Evolutionary conservation across 1,140 invertebrate species (phyloP).

Genomic region (Sesamia nonagrioides): DNA sequence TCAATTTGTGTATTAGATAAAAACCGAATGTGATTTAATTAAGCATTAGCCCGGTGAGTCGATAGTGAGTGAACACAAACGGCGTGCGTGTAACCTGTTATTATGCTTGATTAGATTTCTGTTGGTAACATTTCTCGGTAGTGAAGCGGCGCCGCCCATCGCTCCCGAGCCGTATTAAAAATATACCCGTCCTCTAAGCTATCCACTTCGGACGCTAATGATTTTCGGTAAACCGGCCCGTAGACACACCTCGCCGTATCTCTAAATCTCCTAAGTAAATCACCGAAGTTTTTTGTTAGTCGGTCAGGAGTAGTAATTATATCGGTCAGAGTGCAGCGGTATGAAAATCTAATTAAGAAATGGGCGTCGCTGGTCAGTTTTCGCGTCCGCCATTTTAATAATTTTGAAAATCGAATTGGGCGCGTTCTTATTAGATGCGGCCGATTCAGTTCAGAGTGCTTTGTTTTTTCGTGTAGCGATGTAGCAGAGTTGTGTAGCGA

Average conservation of each 20-base stretch:
- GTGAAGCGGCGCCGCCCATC: slow-evolving; percentile 83
- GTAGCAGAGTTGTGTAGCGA: slow-evolving; percentile 56
- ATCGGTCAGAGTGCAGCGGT: slow-evolving; percentile 85
- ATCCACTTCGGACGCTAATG: slow-evolving; percentile 84
- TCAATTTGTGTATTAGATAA: slow-evolving; percentile 67
- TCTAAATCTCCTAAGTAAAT: slow-evolving; percentile 85
- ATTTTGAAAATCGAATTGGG: slow-evolving; percentile 65
- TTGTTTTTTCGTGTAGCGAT: slow-evolving; percentile 51
- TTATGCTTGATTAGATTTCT: slow-evolving; percentile 87
- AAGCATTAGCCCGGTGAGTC: slow-evolving; percentile 80
- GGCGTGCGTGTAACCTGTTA: slow-evolving; percentile 85
- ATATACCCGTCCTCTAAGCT: slow-evolving; percentile 83
- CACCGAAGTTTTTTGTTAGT: slow-evolving; percentile 79
- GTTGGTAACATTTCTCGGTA: slow-evolving; percentile 87
- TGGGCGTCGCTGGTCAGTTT: slow-evolving; percentile 75
- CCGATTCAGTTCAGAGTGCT: slow-evolving; percentile 16
- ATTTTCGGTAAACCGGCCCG: slow-evolving; percentile 85
- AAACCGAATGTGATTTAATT: slow-evolving; percentile 84
- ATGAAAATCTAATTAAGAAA: slow-evolving; percentile 86
- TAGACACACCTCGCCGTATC: slow-evolving; percentile 81
- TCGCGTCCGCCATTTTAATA: slow-evolving; percentile 70
- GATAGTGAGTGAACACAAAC: slow-evolving; percentile 81
- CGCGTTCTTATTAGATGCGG: slow-evolving; percentile 49
- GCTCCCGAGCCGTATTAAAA: slow-evolving; percentile 85
- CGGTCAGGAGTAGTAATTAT: slow-evolving; percentile 83